phyloP scores from a whole-genome alignment of 2,888 invertebrate genomes.

The Piscicola geometra region DNA sequence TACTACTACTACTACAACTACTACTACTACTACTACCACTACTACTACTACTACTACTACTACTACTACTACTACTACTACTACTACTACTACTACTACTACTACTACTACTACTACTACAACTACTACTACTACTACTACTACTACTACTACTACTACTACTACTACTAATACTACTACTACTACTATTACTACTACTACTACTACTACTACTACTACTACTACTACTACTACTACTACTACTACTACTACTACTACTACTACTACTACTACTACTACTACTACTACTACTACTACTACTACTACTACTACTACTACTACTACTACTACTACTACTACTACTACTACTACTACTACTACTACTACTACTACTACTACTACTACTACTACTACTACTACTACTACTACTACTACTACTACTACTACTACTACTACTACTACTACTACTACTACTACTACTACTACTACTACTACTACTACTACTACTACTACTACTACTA shows the following conservation, averaged over 20 bases:
- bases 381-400: constrained; percentile 41
- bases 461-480: constrained; percentile 36
- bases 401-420: constrained; percentile 42
- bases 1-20: not conserved
- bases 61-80: constrained; percentile 12
- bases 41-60: constrained; percentile 4
- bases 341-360: constrained; percentile 39
- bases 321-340: constrained; percentile 39
- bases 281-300: constrained; percentile 42
- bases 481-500: not conserved
- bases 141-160: constrained; percentile 39
- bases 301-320: constrained; percentile 41
- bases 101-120: constrained; percentile 12
- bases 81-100: constrained; percentile 12
- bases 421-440: constrained; percentile 42
- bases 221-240: constrained; percentile 41
- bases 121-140: constrained; percentile 37
- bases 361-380: constrained; percentile 40
- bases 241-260: constrained; percentile 41
- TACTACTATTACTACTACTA: too few species aligned
- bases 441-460: constrained; percentile 40
- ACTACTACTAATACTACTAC: too few species aligned
- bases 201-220: constrained; percentile 40
- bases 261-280: constrained; percentile 42
- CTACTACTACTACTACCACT: not conserved